A percentile compares a stretch with the other conserved stretches of the same genome.
These are phyloP conservation scores for Archilochus colubris DNA, from an alignment of 2,113 vertebrate genomes.

Conservation along the genomic window DNA sequence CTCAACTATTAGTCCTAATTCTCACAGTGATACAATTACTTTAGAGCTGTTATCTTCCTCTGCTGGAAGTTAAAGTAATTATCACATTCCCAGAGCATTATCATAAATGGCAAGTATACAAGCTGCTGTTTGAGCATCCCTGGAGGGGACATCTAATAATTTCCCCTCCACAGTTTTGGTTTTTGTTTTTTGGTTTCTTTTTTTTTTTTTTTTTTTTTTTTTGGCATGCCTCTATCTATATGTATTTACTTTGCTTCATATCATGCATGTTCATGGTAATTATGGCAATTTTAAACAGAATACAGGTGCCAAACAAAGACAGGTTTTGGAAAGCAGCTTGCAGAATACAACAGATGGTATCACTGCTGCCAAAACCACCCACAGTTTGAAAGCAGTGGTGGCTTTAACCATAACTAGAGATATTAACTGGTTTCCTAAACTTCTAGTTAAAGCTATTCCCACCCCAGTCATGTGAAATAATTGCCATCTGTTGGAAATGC, in stretches of 20 bases:
- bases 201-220: neutral
- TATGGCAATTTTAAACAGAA: slow-evolving; percentile 10
- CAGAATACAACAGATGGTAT: slow-evolving; percentile 17
- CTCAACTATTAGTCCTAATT: neutral
- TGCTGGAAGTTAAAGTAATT: neutral
- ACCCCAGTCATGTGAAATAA: slow-evolving; percentile 46
- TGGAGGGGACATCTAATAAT: neutral
- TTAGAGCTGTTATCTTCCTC: neutral
- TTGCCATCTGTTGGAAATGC: slow-evolving; percentile 44
- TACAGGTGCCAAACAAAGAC: slow-evolving; percentile 51
- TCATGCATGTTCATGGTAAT: neutral
- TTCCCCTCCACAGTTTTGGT: neutral
- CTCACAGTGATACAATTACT: neutral
- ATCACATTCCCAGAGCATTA: neutral
- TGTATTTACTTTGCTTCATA: neutral
- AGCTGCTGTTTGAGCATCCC: neutral
- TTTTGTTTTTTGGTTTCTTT: neutral
- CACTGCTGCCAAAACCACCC: slow-evolving; percentile 45
- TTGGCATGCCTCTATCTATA: neutral
- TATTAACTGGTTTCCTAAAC: slow-evolving; percentile 45
- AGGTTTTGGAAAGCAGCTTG: slow-evolving; percentile 28
- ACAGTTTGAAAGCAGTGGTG: slow-evolving; percentile 32
- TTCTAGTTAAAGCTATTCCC: slow-evolving; percentile 48
- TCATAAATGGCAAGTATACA: neutral
- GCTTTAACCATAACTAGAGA: slow-evolving; percentile 18